A percentile compares a stretch with the other conserved stretches of the same genome.
These are phyloP conservation scores for Brachyptera putata DNA, from an alignment of 2,888 invertebrate species.

Conservation along the genomic window DNA sequence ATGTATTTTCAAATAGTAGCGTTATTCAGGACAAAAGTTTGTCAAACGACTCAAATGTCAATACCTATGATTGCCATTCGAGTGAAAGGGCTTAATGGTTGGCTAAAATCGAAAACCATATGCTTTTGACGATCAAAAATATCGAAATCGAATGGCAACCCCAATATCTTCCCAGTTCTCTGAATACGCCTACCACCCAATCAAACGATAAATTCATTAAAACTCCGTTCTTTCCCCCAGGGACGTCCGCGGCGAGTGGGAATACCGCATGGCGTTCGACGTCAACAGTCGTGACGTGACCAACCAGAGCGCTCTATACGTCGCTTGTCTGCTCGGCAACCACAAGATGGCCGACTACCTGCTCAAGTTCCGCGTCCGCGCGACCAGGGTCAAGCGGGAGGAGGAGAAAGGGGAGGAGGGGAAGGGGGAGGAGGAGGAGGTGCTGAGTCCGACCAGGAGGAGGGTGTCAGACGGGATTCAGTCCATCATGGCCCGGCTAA, in stretches of 20 bases:
- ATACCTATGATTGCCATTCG: too few relatives aligned
- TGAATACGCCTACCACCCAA: too few relatives aligned
- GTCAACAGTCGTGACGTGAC: constrained; percentile 86
- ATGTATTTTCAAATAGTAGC: too few relatives aligned
- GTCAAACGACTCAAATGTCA: too few relatives aligned
- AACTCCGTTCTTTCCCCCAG: constrained; percentile 45
- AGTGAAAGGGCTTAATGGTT: too few relatives aligned
- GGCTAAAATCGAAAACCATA: too few relatives aligned
- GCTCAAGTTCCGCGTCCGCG: constrained; percentile 65
- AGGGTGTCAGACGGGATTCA: constrained; percentile 85
- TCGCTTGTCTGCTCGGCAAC: constrained; percentile 82
- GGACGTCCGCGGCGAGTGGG: constrained; percentile 69
- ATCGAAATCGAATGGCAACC: too few relatives aligned
- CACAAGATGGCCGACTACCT: constrained; percentile 71
- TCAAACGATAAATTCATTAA: too few relatives aligned
- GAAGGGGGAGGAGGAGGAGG: constrained; percentile 30
- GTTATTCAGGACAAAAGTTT: too few relatives aligned
- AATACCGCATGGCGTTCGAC: constrained; percentile 87
- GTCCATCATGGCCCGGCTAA: constrained; percentile 79
- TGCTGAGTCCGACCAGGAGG: constrained; percentile 58
- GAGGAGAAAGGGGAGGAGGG: constrained; percentile 42
- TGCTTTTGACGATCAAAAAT: too few relatives aligned
- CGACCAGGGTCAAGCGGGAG: constrained; percentile 44
- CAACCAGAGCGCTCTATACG: constrained; percentile 86
- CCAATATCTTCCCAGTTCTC: too few relatives aligned